Evolutionary conservation across 2,797 vertebrate species (phyloP).

Genomic region (Typhlichthys eigenmanni): DNA sequence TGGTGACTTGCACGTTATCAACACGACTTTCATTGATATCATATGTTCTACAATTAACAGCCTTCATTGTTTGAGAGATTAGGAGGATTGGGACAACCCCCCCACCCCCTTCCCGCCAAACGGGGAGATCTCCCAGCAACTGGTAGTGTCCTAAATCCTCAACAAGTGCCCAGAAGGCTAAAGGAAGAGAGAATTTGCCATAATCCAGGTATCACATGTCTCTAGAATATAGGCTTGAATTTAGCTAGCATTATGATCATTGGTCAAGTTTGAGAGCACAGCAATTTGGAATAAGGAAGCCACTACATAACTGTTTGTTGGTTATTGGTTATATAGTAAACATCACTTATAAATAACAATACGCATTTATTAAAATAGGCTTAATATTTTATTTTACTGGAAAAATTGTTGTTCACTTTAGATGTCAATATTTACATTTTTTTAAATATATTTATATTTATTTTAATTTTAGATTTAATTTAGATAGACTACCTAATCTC

Average conservation of each 20-base stretch:
- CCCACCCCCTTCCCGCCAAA: slow-evolving; percentile 25
- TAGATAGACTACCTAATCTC: too few relatives aligned
- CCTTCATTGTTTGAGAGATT: slow-evolving; percentile 62
- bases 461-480: too few relatives aligned
- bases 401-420: too few relatives aligned
- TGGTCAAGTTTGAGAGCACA: slow-evolving; percentile 3
- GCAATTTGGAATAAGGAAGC: slow-evolving; percentile 21
- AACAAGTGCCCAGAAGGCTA: slow-evolving; percentile 47
- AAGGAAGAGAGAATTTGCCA: slow-evolving; percentile 40
- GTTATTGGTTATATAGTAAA: too few relatives aligned
- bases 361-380: too few relatives aligned
- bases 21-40: slow-evolving; percentile 47
- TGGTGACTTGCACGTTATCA: slow-evolving; percentile 58
- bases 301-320: too few relatives aligned
- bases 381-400: too few relatives aligned
- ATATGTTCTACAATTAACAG: slow-evolving; percentile 70
- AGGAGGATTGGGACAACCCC: slow-evolving; percentile 43
- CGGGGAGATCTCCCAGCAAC: slow-evolving; percentile 54
- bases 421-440: too few relatives aligned
- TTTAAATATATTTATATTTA: too few relatives aligned
- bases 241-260: slow-evolving; percentile 18
- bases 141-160: slow-evolving; percentile 64
- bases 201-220: slow-evolving; percentile 74
- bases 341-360: too few relatives aligned
- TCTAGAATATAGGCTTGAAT: slow-evolving; percentile 37